Evolutionary conservation across 2,797 vertebrate species (phyloP).

Genomic region (Poecilia picta): DNA sequence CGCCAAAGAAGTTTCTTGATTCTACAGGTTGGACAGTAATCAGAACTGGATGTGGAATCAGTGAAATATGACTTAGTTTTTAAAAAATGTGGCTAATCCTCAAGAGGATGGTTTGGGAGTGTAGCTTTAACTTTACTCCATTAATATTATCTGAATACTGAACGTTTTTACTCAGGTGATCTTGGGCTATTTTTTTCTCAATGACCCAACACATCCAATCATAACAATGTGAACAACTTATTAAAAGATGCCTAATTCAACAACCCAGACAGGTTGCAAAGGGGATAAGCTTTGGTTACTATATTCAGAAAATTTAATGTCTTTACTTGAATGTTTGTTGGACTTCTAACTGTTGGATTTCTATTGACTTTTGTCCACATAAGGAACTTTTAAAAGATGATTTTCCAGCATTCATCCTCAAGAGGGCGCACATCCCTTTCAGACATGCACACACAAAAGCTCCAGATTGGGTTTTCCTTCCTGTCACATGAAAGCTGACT

Average conservation of each 20-base stretch:
- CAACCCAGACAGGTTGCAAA: background rate
- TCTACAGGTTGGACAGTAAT: background rate
- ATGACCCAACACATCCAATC: background rate
- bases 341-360: background rate
- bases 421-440: slow-evolving; percentile 30
- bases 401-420: slow-evolving; percentile 4
- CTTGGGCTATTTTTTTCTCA: background rate
- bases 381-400: background rate
- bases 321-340: background rate
- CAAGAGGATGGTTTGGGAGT: too few relatives aligned
- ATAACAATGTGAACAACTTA: background rate
- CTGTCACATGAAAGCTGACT: slow-evolving; percentile 51
- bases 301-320: background rate
- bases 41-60: background rate
- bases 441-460: background rate
- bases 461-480: background rate
- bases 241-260: background rate
- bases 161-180: background rate
- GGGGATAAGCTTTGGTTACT: background rate
- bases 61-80: background rate
- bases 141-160: background rate
- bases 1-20: background rate
- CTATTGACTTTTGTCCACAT: background rate
- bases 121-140: background rate
- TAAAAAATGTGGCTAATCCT: background rate